Conservation (phyloP, 2,888 invertebrate genomes). For the Drosophila formosana region DNA sequence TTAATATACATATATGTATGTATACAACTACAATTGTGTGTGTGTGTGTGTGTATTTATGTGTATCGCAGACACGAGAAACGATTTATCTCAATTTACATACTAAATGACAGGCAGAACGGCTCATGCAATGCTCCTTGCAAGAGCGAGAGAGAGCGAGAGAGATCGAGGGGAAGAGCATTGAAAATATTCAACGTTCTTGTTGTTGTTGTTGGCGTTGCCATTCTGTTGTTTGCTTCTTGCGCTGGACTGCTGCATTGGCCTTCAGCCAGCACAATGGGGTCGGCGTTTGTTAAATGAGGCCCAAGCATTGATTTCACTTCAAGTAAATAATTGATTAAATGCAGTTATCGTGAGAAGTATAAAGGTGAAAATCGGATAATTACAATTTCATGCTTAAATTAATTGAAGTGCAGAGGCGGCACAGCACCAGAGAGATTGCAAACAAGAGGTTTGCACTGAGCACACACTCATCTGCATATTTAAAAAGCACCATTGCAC, state of each 20-base stretch:
- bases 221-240: background rate
- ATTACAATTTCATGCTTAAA: slow-evolving; percentile 53
- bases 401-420: slow-evolving; percentile 28
- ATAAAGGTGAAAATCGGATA: slow-evolving; percentile 51
- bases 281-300: slow-evolving; percentile 56
- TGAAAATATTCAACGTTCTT: slow-evolving; percentile 41
- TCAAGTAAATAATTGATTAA: slow-evolving; percentile 70
- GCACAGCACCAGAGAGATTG: no score
- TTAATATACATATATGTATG: slow-evolving; percentile 25
- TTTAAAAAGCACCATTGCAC: background rate
- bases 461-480: slow-evolving; percentile 11
- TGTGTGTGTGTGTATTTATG: slow-evolving; percentile 29
- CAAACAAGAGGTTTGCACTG: slow-evolving; percentile 15
- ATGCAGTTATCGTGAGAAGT: slow-evolving; percentile 38
- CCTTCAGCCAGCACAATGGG: slow-evolving; percentile 45
- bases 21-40: slow-evolving; percentile 10
- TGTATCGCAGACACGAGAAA: slow-evolving; percentile 72
- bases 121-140: slow-evolving; percentile 67
- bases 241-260: slow-evolving; percentile 19
- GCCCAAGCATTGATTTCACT: slow-evolving; percentile 70
- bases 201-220: slow-evolving; percentile 3
- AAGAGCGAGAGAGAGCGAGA: slow-evolving; percentile 2
- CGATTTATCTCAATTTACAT: slow-evolving; percentile 81
- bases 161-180: slow-evolving; percentile 24
- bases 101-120: slow-evolving; percentile 78